Base-by-base conservation (phyloP, 2,113 vertebrate species). In the Neogobius melanostomus region DNA sequence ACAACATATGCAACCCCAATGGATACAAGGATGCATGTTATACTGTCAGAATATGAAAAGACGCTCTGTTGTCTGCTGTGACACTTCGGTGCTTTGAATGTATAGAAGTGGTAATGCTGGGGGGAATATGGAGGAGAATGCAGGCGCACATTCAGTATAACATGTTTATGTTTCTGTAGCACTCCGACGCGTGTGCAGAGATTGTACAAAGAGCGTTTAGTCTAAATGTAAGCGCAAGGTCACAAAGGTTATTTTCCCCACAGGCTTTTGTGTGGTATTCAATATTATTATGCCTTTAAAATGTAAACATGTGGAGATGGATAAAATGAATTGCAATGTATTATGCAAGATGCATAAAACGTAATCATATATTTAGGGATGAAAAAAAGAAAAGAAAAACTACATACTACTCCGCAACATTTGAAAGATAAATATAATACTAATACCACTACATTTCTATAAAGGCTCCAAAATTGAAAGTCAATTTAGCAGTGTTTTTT, bases 1-100 rank as follows among this genome's bases (percentile, higher is more conserved):
- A 84, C 21, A 7, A 75, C 44, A 77, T n/a, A n/a, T 15, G 14
- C 69, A 74, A 68, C 44, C 73, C 65, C 79, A 14, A 6, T 7
- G 65, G 73, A 64, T 62, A 51, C 50, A 68, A 46, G n/a, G 63
- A 67, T 61, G 11, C 4, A 57, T 48, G 50, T 62, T 44, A 36
- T 59, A 71, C 70, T 21, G 42, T 69, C 54, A 70, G 45, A 46
- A 52, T 63, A 62, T 52, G 48, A 62, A 44, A 15, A 12, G 12
- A 73, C 62, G 60, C 46, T 82, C 76, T 1, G 11, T 70, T 2
- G n/a, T 36, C 64, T n/a, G 2, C 36, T 7, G 62, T 71, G 48
- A 68, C 45, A 75, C 64, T 0, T 4, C 14, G 28, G 68, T 28
- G 62, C 54, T 56, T 51, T 60, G 12, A 67, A 74, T 17, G 21